Evolutionary conservation across 2,888 invertebrate genomes (phyloP).

Genomic region (Gnatocerus cornutus): DNA sequence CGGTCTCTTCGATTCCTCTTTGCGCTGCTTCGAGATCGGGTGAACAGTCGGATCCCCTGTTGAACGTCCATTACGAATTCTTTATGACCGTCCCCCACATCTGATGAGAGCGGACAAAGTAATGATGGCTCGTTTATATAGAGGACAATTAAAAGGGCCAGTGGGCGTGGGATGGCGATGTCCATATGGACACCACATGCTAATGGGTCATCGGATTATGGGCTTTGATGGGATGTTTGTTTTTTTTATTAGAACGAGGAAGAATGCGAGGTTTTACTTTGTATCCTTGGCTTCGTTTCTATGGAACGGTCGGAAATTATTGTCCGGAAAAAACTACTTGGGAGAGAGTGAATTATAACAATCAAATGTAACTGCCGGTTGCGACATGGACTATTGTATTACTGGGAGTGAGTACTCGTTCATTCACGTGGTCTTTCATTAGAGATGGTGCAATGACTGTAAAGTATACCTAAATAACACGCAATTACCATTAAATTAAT

Average conservation of each 20-base stretch:
- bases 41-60: slow-evolving; percentile 36
- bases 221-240: neutral
- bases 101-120: slow-evolving; percentile 3
- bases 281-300: neutral
- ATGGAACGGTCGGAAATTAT: neutral
- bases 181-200: neutral
- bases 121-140: slow-evolving; percentile 1
- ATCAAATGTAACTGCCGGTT: slow-evolving; percentile 1
- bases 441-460: no score
- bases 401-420: slow-evolving; percentile 2
- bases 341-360: neutral
- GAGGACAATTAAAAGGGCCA: slow-evolving; percentile 20
- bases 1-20: slow-evolving; percentile 29
- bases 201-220: neutral
- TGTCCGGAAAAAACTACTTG: slow-evolving; percentile 4
- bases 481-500: no score
- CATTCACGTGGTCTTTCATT: neutral
- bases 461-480: no score
- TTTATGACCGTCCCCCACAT: slow-evolving; percentile 67
- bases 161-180: slow-evolving; percentile 8
- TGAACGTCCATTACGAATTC: slow-evolving; percentile 69
- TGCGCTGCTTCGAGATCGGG: slow-evolving; percentile 9
- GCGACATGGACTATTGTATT: neutral
- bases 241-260: neutral
- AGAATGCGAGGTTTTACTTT: neutral